Conservation (phyloP, 1,140 invertebrate genomes). For the Drosophila dunni region DNA sequence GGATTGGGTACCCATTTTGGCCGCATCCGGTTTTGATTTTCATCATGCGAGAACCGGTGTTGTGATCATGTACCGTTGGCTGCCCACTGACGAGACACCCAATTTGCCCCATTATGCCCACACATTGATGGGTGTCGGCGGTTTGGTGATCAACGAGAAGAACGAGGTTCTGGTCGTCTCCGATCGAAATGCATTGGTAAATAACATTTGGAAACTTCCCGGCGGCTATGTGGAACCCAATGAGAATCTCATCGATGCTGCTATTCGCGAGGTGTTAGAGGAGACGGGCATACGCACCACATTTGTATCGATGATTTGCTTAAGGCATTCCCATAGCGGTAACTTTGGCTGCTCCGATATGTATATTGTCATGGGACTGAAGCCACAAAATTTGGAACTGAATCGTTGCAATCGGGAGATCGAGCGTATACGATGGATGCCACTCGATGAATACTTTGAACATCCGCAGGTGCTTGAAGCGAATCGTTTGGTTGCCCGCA, state of each 20-base stretch:
- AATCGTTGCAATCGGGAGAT: constrained; percentile 90
- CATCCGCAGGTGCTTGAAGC: constrained; percentile 91
- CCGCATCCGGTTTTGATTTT: constrained; percentile 92
- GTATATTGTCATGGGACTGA: constrained; percentile 91
- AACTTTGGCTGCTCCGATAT: constrained; percentile 93
- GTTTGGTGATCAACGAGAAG: constrained; percentile 92
- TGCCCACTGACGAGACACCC: constrained; percentile 87
- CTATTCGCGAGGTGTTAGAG: constrained; percentile 93
- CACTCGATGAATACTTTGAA: constrained; percentile 89
- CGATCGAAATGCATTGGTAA: constrained; percentile 89
- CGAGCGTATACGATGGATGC: constrained; percentile 92
- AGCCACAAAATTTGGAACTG: constrained; percentile 88
- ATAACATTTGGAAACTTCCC: constrained; percentile 93
- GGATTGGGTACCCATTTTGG: constrained; percentile 91
- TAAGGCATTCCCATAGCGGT: constrained; percentile 90
- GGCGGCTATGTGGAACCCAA: constrained; percentile 95
- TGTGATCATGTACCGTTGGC: constrained; percentile 93
- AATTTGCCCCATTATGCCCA: constrained; percentile 93
- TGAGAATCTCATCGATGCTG: constrained; percentile 92
- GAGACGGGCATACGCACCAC: constrained; percentile 93
- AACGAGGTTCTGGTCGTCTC: constrained; percentile 92
- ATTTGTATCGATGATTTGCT: constrained; percentile 91
- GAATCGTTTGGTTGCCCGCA: constrained; percentile 89
- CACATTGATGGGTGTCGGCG: constrained; percentile 95
- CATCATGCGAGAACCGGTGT: constrained; percentile 93